A percentile compares a stretch with the other conserved stretches of the same genome.
phyloP scores from a whole-genome alignment of 2,888 invertebrate species.

The Helleia helle region DNA sequence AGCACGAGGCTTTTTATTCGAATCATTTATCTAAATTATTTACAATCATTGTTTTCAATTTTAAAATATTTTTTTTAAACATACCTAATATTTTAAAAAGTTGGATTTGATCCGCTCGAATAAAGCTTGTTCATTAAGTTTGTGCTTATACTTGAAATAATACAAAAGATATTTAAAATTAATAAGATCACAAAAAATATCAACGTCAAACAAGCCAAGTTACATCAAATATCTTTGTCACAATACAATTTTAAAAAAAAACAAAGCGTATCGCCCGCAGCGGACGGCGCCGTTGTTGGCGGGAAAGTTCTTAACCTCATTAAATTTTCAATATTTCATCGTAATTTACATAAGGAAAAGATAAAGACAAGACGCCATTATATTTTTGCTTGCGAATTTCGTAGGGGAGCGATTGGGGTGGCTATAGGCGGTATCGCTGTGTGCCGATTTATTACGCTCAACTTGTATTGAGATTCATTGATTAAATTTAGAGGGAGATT shows the following conservation, averaged over 20 bases:
- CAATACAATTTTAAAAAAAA: conserved; percentile 17
- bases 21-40: no score
- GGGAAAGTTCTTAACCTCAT: conserved; percentile 64
- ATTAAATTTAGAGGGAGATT: conserved; percentile 41
- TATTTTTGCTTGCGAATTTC: conserved; percentile 47
- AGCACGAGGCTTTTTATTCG: no score
- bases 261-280: conserved; percentile 15
- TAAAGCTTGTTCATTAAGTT: no score
- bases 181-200: no score
- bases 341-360: conserved; percentile 69
- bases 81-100: no score
- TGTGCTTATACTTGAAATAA: no score
- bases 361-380: conserved; percentile 66
- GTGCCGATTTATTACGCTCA: conserved; percentile 53
- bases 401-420: conserved; percentile 45
- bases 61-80: no score
- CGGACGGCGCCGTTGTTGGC: conserved; percentile 40
- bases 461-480: conserved; percentile 61
- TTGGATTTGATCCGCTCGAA: no score
- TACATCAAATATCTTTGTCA: conserved; percentile 6
- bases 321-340: conserved; percentile 48
- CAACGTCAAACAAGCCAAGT: background rate
- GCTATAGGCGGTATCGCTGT: conserved; percentile 40
- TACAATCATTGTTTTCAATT: no score
- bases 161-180: no score